Evolutionary conservation across 2,888 invertebrate genomes (phyloP), one percentile per base, ranked within the genome.

Genomic region (Sclerodermus sp.): DNA sequence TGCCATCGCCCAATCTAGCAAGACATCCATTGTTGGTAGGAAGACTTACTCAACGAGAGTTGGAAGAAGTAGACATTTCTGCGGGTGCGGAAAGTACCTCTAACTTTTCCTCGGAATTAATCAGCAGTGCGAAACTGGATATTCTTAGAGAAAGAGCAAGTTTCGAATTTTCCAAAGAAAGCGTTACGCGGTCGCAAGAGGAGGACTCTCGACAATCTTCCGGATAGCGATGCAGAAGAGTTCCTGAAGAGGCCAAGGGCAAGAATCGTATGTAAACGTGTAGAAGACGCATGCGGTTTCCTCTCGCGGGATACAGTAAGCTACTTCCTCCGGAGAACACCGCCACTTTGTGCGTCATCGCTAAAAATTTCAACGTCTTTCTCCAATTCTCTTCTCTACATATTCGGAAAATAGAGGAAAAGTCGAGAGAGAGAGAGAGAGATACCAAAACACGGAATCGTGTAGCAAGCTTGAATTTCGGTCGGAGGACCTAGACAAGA

Each of bases 261-360:
- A 79, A 74, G 59, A 82, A 82, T 44, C 81, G 71, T 12, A 81
- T 59, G 37, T 77, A 82, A 49, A 81, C 76, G 57, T 82, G 82
- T 51, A 81, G 79, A 47, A 82, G 67, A 1, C 75, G 73, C 1
- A 78, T 79, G 16, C 75, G 73, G 59, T 74, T 79, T 8, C 73
- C 77, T 12, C 67, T 67, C 49, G 78, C 77, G 47, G 76, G 64
- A 54, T 79, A 82, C 15, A 77, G 68, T 29, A 82, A 66, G 57
- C 63, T 70, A 1, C 82, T 81, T 53, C 81, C 81, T 3, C 82
- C 82, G 39, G 79, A 78, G 15, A 82, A 78, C 34, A 78, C 58
- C 9, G 81, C 79, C n/a, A 82, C 77, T 1, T 68, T 69, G 49
- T 82, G 82, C 1, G 74, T 23, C 8, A 23, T 23, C 23, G 8